Evolutionary conservation across 2,797 vertebrate species (phyloP).

Genomic region (Muscicapa striata): DNA sequence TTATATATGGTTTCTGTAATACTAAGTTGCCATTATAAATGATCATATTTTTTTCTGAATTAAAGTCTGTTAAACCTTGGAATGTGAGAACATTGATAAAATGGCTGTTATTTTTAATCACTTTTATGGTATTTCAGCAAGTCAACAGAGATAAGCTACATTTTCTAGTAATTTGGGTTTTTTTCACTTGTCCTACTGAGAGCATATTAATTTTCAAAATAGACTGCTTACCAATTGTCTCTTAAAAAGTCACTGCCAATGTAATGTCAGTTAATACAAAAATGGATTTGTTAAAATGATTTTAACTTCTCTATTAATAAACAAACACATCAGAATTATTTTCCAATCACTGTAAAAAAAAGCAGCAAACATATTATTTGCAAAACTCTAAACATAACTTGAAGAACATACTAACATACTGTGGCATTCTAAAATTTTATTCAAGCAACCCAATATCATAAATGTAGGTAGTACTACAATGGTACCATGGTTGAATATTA

Average conservation of each 20-base stretch:
- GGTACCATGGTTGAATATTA: background rate
- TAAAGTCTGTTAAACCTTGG: background rate
- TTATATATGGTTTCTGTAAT: background rate
- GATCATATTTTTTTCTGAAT: background rate
- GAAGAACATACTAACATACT: background rate
- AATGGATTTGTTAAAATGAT: background rate
- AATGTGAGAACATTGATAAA: background rate
- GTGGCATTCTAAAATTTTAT: background rate
- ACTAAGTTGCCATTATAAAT: background rate
- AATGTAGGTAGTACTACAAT: background rate
- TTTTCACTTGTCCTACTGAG: background rate
- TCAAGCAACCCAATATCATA: background rate
- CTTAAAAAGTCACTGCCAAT: background rate
- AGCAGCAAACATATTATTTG: background rate
- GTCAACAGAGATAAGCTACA: background rate
- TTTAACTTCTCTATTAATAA: background rate
- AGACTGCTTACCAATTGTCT: background rate
- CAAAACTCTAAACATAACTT: background rate
- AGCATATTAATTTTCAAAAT: background rate
- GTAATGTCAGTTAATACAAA: background rate
- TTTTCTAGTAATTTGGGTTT: background rate
- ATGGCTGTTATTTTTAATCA: background rate
- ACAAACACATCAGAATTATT: background rate
- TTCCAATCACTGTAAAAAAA: background rate
- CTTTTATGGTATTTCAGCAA: background rate